These are phyloP conservation scores for Clarias platycephalus DNA, from an alignment of 2,797 vertebrate species.

Conservation along the genomic window DNA sequence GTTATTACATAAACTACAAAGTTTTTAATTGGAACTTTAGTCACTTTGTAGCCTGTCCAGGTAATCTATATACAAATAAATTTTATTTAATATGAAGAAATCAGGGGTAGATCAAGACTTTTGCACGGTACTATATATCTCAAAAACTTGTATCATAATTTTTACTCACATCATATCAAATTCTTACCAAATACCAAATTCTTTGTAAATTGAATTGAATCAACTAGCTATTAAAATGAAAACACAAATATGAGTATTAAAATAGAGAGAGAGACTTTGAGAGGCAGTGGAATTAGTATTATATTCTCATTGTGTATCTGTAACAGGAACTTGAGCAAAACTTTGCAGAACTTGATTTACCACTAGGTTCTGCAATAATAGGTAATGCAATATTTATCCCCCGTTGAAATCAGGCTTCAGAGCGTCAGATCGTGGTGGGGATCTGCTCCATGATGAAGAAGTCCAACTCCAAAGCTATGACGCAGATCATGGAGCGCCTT, in stretches of 20 bases:
- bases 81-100: too few species aligned
- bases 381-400: neutral
- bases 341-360: neutral
- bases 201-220: neutral
- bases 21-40: too few species aligned
- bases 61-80: too few species aligned
- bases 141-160: neutral
- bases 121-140: too few species aligned
- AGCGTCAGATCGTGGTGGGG: slow-evolving; percentile 92
- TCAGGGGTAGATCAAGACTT: too few species aligned
- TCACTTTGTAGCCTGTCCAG: too few species aligned
- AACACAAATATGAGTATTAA: too few species aligned
- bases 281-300: neutral
- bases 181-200: too few species aligned
- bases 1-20: too few species aligned
- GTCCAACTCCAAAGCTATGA: slow-evolving; percentile 98
- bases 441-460: slow-evolving; percentile 99
- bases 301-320: neutral
- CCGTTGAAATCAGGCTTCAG: slow-evolving; percentile 76
- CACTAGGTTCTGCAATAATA: neutral
- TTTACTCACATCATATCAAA: too few species aligned
- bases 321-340: neutral
- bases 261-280: neutral
- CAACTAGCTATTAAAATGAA: neutral
- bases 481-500: slow-evolving; percentile 93